Evolutionary conservation across 2,113 vertebrate species (phyloP).

Genomic region (Phylloscopus whistleri): DNA sequence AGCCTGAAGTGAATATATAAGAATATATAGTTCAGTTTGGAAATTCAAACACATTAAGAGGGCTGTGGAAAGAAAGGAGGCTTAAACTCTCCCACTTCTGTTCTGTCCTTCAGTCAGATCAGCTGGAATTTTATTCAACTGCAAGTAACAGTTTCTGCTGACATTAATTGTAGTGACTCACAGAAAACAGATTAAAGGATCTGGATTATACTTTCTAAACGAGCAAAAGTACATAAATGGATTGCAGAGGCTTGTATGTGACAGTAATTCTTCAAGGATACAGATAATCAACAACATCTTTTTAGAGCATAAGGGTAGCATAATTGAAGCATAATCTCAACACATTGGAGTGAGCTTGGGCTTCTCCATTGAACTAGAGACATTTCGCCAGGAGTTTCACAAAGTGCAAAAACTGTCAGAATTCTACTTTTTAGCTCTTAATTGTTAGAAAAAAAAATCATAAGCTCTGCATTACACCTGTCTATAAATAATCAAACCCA

Average conservation of each 20-base stretch:
- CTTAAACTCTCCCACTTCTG: fast-evolving
- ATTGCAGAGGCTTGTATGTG: background rate
- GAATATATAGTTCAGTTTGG: background rate
- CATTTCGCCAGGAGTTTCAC: background rate
- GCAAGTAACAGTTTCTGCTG: background rate
- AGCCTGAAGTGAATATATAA: background rate
- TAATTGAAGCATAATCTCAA: background rate
- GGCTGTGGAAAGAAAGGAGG: background rate
- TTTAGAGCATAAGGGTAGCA: background rate
- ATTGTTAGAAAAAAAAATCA: background rate
- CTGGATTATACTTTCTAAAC: background rate
- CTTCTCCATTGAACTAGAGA: background rate
- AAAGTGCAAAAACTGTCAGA: background rate
- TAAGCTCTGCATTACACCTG: background rate
- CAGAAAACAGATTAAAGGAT: background rate
- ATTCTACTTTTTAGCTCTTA: background rate
- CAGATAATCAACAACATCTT: background rate
- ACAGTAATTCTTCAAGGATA: background rate
- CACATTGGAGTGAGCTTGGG: background rate
- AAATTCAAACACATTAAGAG: background rate
- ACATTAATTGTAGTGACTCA: background rate
- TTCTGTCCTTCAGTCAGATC: background rate
- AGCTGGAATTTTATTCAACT: background rate
- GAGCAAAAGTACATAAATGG: background rate
- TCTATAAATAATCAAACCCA: background rate